These are phyloP conservation scores for Zaprionus camerounensis DNA, from an alignment of 1,140 invertebrate genomes.

Conservation along the genomic window DNA sequence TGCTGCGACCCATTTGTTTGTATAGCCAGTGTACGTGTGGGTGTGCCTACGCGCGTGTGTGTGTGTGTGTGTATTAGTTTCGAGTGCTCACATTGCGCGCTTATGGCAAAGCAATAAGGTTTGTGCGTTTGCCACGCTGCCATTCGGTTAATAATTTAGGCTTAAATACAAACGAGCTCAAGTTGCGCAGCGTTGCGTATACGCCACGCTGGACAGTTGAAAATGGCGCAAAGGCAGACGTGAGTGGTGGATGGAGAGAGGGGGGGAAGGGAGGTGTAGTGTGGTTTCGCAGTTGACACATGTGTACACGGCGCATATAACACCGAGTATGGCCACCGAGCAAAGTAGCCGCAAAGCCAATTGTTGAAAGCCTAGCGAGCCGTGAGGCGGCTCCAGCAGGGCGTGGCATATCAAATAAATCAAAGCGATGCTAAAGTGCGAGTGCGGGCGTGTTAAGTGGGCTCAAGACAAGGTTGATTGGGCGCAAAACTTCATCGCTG, in stretches of 20 bases:
- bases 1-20: slow-evolving; percentile 75
- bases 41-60: slow-evolving; percentile 18
- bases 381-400: slow-evolving; percentile 32
- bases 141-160: slow-evolving; percentile 78
- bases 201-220: slow-evolving; percentile 66
- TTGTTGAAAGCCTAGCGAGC: slow-evolving; percentile 63
- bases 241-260: background rate
- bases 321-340: slow-evolving; percentile 26
- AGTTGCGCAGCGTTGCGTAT: slow-evolving; percentile 67
- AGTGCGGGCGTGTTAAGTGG: slow-evolving; percentile 76
- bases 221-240: slow-evolving; percentile 20
- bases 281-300: slow-evolving; percentile 43
- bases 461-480: slow-evolving; percentile 79
- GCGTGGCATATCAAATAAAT: slow-evolving; percentile 60
- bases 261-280: background rate
- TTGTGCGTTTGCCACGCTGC: slow-evolving; percentile 54
- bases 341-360: slow-evolving; percentile 79
- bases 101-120: slow-evolving; percentile 80
- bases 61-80: slow-evolving; percentile 63
- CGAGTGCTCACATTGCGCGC: slow-evolving; percentile 66
- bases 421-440: slow-evolving; percentile 52
- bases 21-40: slow-evolving; percentile 28
- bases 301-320: slow-evolving; percentile 43
- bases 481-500: slow-evolving; percentile 61
- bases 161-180: slow-evolving; percentile 76